Evolutionary conservation across 2,888 invertebrate genomes (phyloP), one percentile per base, ranked within the genome.

Genomic region (Megaustenia siamemsis): DNA sequence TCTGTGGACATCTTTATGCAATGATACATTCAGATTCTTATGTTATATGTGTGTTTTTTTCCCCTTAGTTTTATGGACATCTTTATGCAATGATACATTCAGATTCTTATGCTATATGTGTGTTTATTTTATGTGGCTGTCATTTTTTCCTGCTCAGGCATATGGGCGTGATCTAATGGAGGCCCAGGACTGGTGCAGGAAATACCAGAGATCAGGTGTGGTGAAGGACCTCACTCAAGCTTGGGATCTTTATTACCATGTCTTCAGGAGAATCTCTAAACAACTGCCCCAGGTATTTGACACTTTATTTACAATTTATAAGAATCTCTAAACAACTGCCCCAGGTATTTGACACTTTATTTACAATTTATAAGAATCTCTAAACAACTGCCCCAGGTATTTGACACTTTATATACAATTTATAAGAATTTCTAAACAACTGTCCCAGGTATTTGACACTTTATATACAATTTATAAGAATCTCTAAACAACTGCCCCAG

Each of bases 211-310:
- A 40, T 97, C 98, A 0, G 96, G 97, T 90, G 96, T 97, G 10
- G 96, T 97, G 8, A 96, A 98, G 89, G 99, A 99, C 92, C 94
- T 99, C 88, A 98, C 98, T 93, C 98, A 98, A 93, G 99, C 99
- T 4, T 99, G 99, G 99, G 99, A 99, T 93, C 95, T 99, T 60
- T 99, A 99, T 95, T 99, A 99, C 95, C 98, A 98, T 93, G 99
- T 99, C 81, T 99, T 99, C 95, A 96, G 99, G 45, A 96, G 98
- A 90, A 99, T 99, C 93, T 97, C 98, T 35, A 96, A 98, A 35
- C 99, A 99, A 94, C 95, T 99, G 89, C 98, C 98, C 4, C 94
- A 94, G 90, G 94, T 95, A 88, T 18, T 10, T 15, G 4, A 10
- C 68, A 38, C 12, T 35, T 38, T 68, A 6, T 4, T 35, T 35